Conservation (phyloP, 2,888 invertebrate genomes). For the Malachius bipustulatus region DNA sequence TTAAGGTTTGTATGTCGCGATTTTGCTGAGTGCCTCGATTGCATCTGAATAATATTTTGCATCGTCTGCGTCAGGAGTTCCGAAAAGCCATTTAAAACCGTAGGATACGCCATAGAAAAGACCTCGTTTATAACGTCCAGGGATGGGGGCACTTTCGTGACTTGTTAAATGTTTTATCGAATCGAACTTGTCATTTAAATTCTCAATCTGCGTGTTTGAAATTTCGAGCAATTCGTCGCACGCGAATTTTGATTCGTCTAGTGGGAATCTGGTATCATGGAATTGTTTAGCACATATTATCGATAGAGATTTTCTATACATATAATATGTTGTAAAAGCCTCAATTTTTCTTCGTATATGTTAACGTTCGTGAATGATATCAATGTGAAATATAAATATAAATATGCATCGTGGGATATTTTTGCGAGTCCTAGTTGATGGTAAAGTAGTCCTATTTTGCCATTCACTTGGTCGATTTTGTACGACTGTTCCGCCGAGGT, state of each 20-base stretch:
- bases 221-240: too few relatives aligned
- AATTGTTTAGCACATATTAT: too few relatives aligned
- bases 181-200: constrained; percentile 9
- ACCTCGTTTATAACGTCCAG: constrained; percentile 10
- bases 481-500: too few relatives aligned
- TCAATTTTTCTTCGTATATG: background rate
- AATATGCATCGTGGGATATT: constrained; percentile 1
- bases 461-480: background rate
- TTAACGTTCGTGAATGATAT: background rate
- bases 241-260: too few relatives aligned
- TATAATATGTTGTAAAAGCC: too few relatives aligned
- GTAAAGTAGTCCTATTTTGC: background rate
- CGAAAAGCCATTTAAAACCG: constrained; percentile 18
- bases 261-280: too few relatives aligned
- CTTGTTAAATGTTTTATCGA: too few relatives aligned
- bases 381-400: too few relatives aligned
- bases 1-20: constrained; percentile 15
- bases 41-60: too few relatives aligned
- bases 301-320: too few relatives aligned
- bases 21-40: constrained; percentile 15
- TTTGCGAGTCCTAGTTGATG: background rate
- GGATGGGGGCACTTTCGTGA: constrained; percentile 6
- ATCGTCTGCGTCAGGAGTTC: constrained; percentile 18
- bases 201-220: too few relatives aligned
- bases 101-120: constrained; percentile 15